phyloP scores from a whole-genome alignment of 2,888 invertebrate genomes.

The Gortyna flavago region DNA sequence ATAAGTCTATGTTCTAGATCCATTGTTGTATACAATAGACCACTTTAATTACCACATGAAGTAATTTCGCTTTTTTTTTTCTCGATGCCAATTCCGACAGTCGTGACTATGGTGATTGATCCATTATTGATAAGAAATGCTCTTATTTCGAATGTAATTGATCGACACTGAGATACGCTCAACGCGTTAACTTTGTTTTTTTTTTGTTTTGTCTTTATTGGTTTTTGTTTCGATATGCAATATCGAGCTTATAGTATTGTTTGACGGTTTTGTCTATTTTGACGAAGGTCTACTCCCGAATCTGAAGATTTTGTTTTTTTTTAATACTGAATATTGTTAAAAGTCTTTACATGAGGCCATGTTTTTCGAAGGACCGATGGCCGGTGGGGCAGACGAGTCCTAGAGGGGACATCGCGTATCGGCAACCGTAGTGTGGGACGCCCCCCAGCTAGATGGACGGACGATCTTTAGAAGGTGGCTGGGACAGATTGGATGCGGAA shows the following conservation, averaged over 20 bases:
- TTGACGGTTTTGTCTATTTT: constrained; percentile 30
- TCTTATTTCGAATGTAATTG: constrained; percentile 88
- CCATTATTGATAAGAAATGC: constrained; percentile 89
- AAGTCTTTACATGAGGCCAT: neutral
- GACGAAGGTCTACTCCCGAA: constrained; percentile 3
- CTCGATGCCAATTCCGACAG: constrained; percentile 67
- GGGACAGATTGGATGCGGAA: too few species aligned
- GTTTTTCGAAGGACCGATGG: neutral
- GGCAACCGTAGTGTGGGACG: too few species aligned
- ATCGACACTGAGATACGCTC: constrained; percentile 85
- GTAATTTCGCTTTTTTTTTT: constrained; percentile 34
- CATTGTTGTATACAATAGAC: constrained; percentile 19
- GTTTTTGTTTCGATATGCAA: constrained; percentile 68
- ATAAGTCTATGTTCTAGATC: constrained; percentile 6
- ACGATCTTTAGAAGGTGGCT: too few species aligned
- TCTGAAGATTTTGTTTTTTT: neutral
- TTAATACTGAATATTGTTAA: neutral
- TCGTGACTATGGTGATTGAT: constrained; percentile 81
- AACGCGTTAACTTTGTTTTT: constrained; percentile 82
- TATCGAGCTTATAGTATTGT: constrained; percentile 55
- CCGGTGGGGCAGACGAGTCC: neutral
- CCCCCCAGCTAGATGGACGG: too few species aligned
- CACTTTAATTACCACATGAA: constrained; percentile 27
- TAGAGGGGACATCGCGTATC: neutral
- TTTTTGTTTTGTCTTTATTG: constrained; percentile 76